These are phyloP conservation scores for Heliocidaris tuberculata DNA, from an alignment of 35 echinoderm and acorn worm species.

Conservation along the genomic window DNA sequence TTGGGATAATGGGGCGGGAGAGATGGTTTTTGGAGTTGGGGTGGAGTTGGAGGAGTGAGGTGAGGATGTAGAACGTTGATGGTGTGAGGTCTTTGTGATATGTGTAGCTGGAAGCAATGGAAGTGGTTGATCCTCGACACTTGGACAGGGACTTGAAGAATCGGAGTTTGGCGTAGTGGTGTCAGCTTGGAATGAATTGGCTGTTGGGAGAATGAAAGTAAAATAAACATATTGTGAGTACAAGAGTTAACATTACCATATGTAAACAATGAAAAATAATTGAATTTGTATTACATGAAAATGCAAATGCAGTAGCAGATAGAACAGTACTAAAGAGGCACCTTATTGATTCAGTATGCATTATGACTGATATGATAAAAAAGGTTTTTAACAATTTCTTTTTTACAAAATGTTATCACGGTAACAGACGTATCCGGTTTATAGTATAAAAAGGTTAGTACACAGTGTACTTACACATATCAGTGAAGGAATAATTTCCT, in stretches of 20 bases:
- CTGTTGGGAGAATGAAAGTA: conserved; percentile 27
- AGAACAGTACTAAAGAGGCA: too few species aligned
- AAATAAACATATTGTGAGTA: too few species aligned
- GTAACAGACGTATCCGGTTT: background rate
- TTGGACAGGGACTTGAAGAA: conserved; percentile 35
- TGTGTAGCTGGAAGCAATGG: conserved; percentile 36
- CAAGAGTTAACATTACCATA: too few species aligned
- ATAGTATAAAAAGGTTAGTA: too few species aligned
- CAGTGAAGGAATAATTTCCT: conserved; percentile 48
- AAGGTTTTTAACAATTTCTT: too few species aligned
- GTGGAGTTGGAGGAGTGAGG: conserved; percentile 48
- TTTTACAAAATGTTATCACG: too few species aligned
- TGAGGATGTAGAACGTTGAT: conserved; percentile 42
- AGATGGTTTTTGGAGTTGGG: conserved; percentile 31
- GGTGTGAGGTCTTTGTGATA: conserved; percentile 48
- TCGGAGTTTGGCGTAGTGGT: conserved; percentile 55
- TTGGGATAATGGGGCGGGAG: conserved; percentile 37
- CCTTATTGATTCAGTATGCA: background rate
- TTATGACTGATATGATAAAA: too few species aligned
- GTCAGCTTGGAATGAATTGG: conserved; percentile 58
- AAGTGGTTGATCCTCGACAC: conserved; percentile 42
- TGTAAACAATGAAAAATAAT: too few species aligned
- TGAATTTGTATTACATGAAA: too few species aligned
- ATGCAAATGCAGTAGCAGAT: too few species aligned
- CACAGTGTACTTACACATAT: background rate